Evolutionary conservation across 2,797 vertebrate species (phyloP), one percentile per base, ranked within the genome.

Genomic region (Oreortyx pictus): DNA sequence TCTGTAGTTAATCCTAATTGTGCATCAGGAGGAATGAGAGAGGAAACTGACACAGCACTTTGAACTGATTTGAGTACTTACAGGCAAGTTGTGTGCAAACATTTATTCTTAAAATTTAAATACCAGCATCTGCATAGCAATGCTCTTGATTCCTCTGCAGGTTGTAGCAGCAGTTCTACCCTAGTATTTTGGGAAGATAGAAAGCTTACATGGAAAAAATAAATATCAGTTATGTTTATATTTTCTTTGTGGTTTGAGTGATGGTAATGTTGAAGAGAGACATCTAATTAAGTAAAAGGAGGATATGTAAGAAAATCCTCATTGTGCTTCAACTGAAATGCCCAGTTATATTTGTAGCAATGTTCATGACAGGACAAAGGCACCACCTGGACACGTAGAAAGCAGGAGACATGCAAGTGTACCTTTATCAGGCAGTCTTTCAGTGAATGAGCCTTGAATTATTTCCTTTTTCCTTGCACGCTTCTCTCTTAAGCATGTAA

Each of bases 401-500:
- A 46, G 27, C 39, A 78, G 31, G 52, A 80, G 65, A 80, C 29
- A 52, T 50, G 49, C 71, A 60, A 67, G 46, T 59, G 47, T 49
- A 27, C 37, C 17, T 59, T 46, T 61, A 43, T 49, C 80, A 60
- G n/a, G n/a, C 31, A 33, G 16, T 17, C 56, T 72, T 50, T 41
- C 82, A 82, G 60, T 47, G 76, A 54, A 29, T 80, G 60, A 61
- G 62, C 59, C 61, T 41, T 67, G 6, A 24, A 41, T 71, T 49
- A 27, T 13, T n/a, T n/a, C n/a, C n/a, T n/a, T 79, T 90, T 76
- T 49, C 86, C 44, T 89, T 77, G 59, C 31, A 14, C 25, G 23
- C 77, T 82, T 7, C 77, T 86, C 66, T 71, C 49, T 81, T 87
- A 66, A 86, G 73, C 25, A 19, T 43, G 60, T 82, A 88, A 92